These are phyloP conservation scores for Microcebus griseorufus DNA, from an alignment of 2,113 vertebrate genomes.

Conservation along the genomic window DNA sequence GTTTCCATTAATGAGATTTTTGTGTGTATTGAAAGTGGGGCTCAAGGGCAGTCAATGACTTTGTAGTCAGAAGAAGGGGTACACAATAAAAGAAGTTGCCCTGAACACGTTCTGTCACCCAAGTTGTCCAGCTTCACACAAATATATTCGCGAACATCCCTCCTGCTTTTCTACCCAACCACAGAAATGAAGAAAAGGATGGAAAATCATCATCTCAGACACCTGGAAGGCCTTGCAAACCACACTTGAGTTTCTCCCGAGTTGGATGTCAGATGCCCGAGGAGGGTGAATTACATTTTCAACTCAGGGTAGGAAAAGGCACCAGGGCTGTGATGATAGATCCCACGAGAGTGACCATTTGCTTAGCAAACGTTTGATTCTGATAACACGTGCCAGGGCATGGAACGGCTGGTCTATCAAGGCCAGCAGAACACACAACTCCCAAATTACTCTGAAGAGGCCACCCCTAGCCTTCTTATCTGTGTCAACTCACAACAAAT, in stretches of 20 bases:
- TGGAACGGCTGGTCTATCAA: slow-evolving; percentile 57
- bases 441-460: slow-evolving; percentile 62
- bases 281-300: background rate
- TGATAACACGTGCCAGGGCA: slow-evolving; percentile 59
- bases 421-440: slow-evolving; percentile 50
- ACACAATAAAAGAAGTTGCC: background rate
- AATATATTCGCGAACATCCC: background rate
- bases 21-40: background rate
- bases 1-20: slow-evolving; percentile 65
- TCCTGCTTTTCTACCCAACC: too few relatives aligned
- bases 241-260: background rate
- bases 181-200: background rate
- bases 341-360: slow-evolving; percentile 30
- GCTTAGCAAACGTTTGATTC: slow-evolving; percentile 46
- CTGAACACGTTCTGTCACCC: background rate
- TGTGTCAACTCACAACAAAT: slow-evolving; percentile 21
- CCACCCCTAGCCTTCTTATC: slow-evolving; percentile 61
- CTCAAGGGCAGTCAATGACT: background rate
- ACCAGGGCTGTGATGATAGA: background rate
- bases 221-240: background rate
- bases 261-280: background rate
- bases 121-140: background rate
- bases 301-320: background rate
- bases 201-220: background rate
- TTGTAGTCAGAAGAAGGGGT: background rate